A percentile compares a stretch with the other conserved stretches of the same genome.
Evolutionary conservation across 92 coral and sea anemone genomes (phyloP).

Genomic region (Galaxea fascicularis): DNA sequence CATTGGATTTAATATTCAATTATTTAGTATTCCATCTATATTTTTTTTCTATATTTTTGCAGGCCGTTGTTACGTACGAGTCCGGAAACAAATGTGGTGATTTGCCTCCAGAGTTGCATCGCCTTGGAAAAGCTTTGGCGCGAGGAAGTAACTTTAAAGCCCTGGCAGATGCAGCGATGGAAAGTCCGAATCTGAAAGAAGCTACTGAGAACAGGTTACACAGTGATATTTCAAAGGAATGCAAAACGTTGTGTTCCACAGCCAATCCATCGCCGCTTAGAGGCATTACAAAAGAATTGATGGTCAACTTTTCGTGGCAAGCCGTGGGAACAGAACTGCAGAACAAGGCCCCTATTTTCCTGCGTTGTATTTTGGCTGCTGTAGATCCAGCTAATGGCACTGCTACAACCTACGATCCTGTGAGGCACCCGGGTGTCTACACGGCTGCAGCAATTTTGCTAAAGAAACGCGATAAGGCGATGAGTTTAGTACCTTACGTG

Average conservation of each 20-base stretch:
- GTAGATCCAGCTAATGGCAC: no score
- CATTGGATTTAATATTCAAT: no score
- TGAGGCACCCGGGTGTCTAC: no score
- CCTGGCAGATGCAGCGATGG: slow-evolving; percentile 47
- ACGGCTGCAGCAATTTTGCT: no score
- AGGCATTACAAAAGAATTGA: slow-evolving; percentile 24
- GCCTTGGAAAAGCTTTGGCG: slow-evolving; percentile 50
- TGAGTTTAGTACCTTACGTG: no score
- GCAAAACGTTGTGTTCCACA: no score
- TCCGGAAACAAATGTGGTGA: slow-evolving; percentile 1
- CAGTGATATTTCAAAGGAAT: slow-evolving; percentile 20
- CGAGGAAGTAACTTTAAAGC: slow-evolving; percentile 32
- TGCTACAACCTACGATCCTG: no score
- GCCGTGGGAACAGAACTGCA: slow-evolving; percentile 28
- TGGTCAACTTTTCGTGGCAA: slow-evolving; percentile 20
- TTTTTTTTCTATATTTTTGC: neutral
- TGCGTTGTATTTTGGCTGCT: slow-evolving; percentile 15
- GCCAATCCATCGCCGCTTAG: slow-evolving; percentile 33
- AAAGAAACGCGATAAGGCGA: no score
- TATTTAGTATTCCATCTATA: neutral
- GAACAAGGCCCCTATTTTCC: slow-evolving; percentile 20
- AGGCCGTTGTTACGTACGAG: slow-evolving; percentile 13
- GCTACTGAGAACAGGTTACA: slow-evolving; percentile 6
- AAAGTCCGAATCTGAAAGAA: slow-evolving; percentile 23
- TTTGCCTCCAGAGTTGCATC: slow-evolving; percentile 41